Percentiles rank a stretch among this genome's conserved stretches.
Evolutionary conservation across 2,888 invertebrate genomes (phyloP).

Genomic region (Stramonita haemastoma): DNA sequence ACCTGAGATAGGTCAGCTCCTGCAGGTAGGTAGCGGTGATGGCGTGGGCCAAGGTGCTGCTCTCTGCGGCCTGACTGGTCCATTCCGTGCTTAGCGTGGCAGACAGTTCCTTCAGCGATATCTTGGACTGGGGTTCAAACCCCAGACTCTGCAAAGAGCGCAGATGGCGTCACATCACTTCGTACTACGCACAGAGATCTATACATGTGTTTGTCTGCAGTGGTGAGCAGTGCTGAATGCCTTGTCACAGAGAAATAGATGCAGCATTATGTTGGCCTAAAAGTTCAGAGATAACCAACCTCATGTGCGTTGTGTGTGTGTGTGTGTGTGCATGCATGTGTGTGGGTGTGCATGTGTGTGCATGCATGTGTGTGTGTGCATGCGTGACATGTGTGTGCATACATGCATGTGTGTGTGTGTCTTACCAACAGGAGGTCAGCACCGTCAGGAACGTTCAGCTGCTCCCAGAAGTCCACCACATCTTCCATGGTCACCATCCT

Average conservation of each 20-base stretch:
- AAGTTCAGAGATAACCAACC: too few relatives aligned
- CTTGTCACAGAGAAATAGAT: too few relatives aligned
- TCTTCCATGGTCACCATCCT: conserved; percentile 75
- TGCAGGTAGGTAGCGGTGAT: conserved; percentile 68
- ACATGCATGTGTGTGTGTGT: neutral
- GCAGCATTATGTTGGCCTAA: too few relatives aligned
- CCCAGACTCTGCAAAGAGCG: conserved; percentile 63
- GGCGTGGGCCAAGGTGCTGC: conserved; percentile 67
- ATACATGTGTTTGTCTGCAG: too few relatives aligned
- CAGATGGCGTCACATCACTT: too few relatives aligned
- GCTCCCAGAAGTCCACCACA: conserved; percentile 76
- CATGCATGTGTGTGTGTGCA: neutral
- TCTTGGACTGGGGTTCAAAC: conserved; percentile 66
- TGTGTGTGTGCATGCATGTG: neutral
- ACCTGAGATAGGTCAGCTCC: conserved; percentile 71
- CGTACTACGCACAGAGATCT: too few relatives aligned
- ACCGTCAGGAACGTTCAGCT: conserved; percentile 72
- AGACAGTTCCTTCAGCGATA: conserved; percentile 71
- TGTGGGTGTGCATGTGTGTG: neutral
- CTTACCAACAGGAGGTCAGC: conserved; percentile 68
- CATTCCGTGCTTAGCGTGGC: conserved; percentile 63
- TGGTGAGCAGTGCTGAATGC: too few relatives aligned
- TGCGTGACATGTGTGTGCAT: neutral
- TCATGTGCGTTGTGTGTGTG: neutral
- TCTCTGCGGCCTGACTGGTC: conserved; percentile 47